Evolutionary conservation across 2,113 vertebrate genomes (phyloP).

Genomic region (Microcebus murinus): DNA sequence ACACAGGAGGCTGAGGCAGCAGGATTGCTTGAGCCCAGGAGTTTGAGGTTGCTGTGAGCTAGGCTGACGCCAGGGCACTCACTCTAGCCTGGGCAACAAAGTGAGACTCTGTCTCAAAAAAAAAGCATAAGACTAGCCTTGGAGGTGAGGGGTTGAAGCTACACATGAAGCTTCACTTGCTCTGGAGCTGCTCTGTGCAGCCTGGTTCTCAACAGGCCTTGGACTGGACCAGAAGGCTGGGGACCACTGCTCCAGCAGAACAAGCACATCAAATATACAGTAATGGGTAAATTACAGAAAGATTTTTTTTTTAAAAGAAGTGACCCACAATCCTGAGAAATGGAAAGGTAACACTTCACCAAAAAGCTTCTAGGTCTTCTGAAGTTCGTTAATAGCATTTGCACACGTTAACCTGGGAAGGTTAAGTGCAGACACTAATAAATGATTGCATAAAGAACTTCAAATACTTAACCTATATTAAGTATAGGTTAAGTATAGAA

Average conservation of each 20-base stretch:
- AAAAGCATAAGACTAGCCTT: neutral
- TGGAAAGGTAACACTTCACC: neutral
- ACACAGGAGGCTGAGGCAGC: too few species aligned
- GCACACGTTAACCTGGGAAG: neutral
- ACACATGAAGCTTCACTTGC: too few species aligned
- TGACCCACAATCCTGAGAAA: neutral
- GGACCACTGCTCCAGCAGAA: too few species aligned
- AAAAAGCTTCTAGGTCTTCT: neutral
- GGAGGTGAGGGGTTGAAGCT: rapidly evolving
- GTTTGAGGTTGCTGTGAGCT: too few species aligned
- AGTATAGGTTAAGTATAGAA: too few species aligned
- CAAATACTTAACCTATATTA: slow-evolving; percentile 2
- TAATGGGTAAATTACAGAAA: neutral
- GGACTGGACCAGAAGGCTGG: too few species aligned
- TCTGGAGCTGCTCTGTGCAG: too few species aligned
- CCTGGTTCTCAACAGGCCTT: too few species aligned
- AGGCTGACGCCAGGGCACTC: too few species aligned
- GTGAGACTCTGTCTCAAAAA: too few species aligned
- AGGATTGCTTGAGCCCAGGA: too few species aligned
- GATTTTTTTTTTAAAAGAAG: neutral
- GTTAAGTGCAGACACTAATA: slow-evolving; percentile 16
- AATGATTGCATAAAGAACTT: slow-evolving; percentile 49
- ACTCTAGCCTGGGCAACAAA: too few species aligned
- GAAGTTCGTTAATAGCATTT: neutral
- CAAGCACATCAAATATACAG: neutral